These are phyloP conservation scores for Pandemis corylana DNA, from an alignment of 2,888 invertebrate species.

Conservation along the genomic window DNA sequence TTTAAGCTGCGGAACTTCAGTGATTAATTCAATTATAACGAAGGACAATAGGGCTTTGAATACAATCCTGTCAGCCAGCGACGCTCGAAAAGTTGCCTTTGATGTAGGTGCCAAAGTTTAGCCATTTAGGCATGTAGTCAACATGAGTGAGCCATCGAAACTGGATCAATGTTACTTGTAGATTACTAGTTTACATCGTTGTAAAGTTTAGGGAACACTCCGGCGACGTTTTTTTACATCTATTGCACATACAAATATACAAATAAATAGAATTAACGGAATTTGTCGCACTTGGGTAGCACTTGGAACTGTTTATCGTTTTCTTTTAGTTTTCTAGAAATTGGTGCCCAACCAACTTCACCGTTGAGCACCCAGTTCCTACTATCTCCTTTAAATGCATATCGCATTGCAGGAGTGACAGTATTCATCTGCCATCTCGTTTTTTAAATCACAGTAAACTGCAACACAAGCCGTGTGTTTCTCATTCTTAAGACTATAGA, in stretches of 20 bases:
- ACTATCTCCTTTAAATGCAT: background rate
- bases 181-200: background rate
- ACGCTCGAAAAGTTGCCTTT: slow-evolving; percentile 29
- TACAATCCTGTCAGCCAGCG: slow-evolving; percentile 26
- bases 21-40: slow-evolving; percentile 75
- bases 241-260: no score
- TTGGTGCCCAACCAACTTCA: no score
- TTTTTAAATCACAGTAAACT: background rate
- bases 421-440: background rate
- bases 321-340: no score
- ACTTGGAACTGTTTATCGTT: no score
- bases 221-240: no score
- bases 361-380: no score
- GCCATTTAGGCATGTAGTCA: background rate
- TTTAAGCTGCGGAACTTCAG: slow-evolving; percentile 64
- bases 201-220: background rate
- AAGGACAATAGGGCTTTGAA: slow-evolving; percentile 50
- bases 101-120: slow-evolving; percentile 30
- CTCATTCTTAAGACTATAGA: background rate
- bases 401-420: background rate
- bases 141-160: background rate
- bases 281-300: no score
- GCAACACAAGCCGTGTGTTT: background rate
- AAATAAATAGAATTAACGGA: background rate
- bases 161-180: background rate